These are phyloP conservation scores for Petaurus breviceps DNA, from an alignment of 2,113 vertebrate species.

Conservation along the genomic window DNA sequence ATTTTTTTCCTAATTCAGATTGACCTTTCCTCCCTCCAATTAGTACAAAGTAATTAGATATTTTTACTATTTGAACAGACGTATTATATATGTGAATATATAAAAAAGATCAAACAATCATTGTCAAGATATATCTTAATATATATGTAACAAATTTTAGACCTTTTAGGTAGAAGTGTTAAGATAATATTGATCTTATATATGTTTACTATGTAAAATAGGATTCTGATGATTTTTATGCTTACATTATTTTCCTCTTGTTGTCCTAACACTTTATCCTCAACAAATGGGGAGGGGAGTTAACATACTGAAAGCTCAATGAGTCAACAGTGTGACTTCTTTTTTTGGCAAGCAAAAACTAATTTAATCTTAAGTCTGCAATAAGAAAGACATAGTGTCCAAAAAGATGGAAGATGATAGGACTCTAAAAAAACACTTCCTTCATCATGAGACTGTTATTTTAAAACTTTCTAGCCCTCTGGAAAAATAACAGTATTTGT, in stretches of 20 bases:
- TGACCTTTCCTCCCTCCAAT: slow-evolving; percentile 28
- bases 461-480: slow-evolving; percentile 53
- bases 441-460: slow-evolving; percentile 43
- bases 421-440: slow-evolving; percentile 43
- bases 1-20: slow-evolving; percentile 27
- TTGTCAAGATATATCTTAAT: slow-evolving; percentile 13
- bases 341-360: background rate
- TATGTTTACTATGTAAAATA: slow-evolving; percentile 2
- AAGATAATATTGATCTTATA: slow-evolving; percentile 20
- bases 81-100: slow-evolving; percentile 33
- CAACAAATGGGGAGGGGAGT: background rate
- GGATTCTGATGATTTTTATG: background rate
- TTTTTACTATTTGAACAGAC: background rate
- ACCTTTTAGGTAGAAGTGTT: slow-evolving; percentile 19
- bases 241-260: background rate
- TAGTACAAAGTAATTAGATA: slow-evolving; percentile 20
- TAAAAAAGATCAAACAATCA: slow-evolving; percentile 19
- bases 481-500: slow-evolving; percentile 64
- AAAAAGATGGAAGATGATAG: background rate
- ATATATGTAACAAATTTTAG: slow-evolving; percentile 9
- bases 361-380: background rate
- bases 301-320: background rate
- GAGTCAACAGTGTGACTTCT: background rate
- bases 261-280: background rate
- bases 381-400: background rate